Percentiles rank a stretch among this genome's conserved stretches.
These are phyloP conservation scores for Merops nubicus DNA, from an alignment of 2,113 vertebrate species.

Conservation along the genomic window DNA sequence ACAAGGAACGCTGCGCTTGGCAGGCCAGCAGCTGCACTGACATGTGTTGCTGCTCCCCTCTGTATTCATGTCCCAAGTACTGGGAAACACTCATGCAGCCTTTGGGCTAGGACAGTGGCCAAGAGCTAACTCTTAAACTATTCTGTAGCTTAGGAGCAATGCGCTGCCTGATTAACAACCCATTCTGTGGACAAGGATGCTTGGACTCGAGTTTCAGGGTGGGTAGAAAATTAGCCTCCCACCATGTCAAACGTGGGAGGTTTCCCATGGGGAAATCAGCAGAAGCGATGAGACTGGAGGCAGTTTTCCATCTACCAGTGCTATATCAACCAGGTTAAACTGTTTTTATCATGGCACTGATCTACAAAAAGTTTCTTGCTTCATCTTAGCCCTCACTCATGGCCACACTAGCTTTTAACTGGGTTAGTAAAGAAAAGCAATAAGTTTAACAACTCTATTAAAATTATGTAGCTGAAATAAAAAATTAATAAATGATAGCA, in stretches of 20 bases:
- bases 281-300: not conserved
- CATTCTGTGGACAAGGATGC: rapidly evolving
- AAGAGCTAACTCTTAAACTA: not conserved
- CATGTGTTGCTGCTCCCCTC: not conserved
- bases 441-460: not conserved
- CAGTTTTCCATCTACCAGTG: not conserved
- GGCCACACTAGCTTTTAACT: not conserved
- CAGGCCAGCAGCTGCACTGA: not conserved
- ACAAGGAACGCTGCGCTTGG: rapidly evolving
- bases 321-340: not conserved
- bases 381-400: not conserved
- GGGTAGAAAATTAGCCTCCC: not conserved
- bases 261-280: not conserved
- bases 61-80: not conserved
- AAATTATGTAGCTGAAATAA: not conserved
- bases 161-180: not conserved
- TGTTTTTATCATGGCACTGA: not conserved
- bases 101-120: not conserved
- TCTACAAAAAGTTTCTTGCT: not conserved
- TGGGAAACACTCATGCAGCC: not conserved
- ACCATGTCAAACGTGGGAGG: rapidly evolving
- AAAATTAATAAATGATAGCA: not conserved
- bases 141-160: not conserved
- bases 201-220: not conserved
- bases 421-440: not conserved